A percentile compares a stretch with the other conserved stretches of the same genome.
These are phyloP conservation scores for Sphaerodactylus townsendi DNA, from an alignment of 2,113 vertebrate species.

Conservation along the genomic window DNA sequence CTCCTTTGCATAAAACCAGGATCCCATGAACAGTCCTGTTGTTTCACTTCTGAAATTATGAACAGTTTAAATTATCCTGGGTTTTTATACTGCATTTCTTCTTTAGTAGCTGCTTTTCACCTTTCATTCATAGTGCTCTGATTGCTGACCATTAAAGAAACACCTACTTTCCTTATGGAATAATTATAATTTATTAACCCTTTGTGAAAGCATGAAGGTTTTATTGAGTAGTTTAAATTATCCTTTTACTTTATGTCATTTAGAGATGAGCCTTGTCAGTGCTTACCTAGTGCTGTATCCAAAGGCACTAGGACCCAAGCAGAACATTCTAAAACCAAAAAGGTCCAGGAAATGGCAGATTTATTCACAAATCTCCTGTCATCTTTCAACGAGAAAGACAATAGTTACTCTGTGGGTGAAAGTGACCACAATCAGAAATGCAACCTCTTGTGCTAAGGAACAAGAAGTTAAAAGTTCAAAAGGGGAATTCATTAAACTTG, in stretches of 20 bases:
- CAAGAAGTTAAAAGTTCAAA: no score
- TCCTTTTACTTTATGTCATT: neutral
- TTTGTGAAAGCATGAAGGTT: neutral
- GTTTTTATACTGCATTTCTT: neutral
- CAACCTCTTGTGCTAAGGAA: no score
- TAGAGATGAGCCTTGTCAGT: neutral
- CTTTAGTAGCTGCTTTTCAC: neutral
- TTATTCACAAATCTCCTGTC: no score
- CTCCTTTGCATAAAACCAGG: neutral
- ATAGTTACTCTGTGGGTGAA: no score
- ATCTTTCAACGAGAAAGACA: no score
- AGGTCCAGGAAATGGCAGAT: no score
- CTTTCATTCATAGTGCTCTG: neutral
- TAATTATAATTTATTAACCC: neutral
- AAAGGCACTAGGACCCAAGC: no score
- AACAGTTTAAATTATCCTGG: neutral
- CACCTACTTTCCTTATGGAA: neutral
- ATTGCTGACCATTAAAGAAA: neutral
- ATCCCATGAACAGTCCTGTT: no score
- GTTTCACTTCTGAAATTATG: neutral
- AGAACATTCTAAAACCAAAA: no score
- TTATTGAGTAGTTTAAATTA: neutral
- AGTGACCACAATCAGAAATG: no score
- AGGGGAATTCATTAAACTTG: no score
- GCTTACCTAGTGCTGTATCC: no score